These are phyloP conservation scores for Zenarchopterus dispar DNA, from an alignment of 2,797 vertebrate species.

Conservation along the genomic window DNA sequence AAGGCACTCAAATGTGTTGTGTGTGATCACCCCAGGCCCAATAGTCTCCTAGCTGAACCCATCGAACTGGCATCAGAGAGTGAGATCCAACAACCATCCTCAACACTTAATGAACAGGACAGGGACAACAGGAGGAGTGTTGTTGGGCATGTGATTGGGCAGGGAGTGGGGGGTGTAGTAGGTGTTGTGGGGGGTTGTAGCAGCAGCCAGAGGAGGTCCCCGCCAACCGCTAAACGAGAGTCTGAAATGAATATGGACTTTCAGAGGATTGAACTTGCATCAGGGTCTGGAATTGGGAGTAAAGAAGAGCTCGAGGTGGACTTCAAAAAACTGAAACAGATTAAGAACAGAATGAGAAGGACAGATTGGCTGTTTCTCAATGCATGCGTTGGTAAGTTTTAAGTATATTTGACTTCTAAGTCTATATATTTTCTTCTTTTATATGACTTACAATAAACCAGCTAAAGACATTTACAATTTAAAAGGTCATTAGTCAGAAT, in stretches of 20 bases:
- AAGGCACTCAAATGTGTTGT: slow-evolving; percentile 95
- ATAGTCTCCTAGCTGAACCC: slow-evolving; percentile 88
- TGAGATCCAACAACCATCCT: slow-evolving; percentile 71
- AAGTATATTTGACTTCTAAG: slow-evolving; percentile 5
- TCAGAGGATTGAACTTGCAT: slow-evolving; percentile 94
- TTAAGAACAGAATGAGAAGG: slow-evolving; percentile 98
- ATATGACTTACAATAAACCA: slow-evolving; percentile 2
- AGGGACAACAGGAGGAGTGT: slow-evolving; percentile 72
- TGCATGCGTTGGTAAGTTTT: slow-evolving; percentile 96
- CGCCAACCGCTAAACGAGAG: slow-evolving; percentile 88
- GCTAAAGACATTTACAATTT: slow-evolving; percentile 14
- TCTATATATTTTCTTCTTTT: slow-evolving; percentile 6
- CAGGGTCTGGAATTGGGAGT: slow-evolving; percentile 90
- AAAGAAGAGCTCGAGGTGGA: slow-evolving; percentile 95
- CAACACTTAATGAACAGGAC: slow-evolving; percentile 92
- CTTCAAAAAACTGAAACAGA: slow-evolving; percentile 99
- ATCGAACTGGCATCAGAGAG: slow-evolving; percentile 87
- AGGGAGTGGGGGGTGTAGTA: slow-evolving; percentile 63
- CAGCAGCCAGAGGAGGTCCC: slow-evolving; percentile 91
- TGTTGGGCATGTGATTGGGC: slow-evolving; percentile 61
- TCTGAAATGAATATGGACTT: slow-evolving; percentile 95
- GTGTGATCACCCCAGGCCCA: slow-evolving; percentile 94
- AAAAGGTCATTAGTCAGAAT: not conserved
- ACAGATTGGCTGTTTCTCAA: slow-evolving; percentile 98
- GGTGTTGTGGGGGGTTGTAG: slow-evolving; percentile 81